Evolutionary conservation across 30 jellyfish, hydroid and myxozoan genomes (phyloP).

Genomic region (Pseudorhiza aurosa): DNA sequence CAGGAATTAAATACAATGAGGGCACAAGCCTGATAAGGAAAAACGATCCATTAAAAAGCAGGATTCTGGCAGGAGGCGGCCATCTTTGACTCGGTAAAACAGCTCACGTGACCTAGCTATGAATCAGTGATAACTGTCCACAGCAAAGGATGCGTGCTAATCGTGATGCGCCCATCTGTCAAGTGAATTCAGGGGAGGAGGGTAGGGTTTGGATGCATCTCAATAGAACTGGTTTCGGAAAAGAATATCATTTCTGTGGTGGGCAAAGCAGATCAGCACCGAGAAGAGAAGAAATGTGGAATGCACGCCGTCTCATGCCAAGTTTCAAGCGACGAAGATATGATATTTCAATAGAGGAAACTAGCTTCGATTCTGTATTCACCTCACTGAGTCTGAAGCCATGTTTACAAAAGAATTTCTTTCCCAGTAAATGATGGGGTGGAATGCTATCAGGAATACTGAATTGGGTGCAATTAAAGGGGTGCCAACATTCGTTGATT

Average conservation of each 20-base stretch:
- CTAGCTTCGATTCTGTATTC: no score
- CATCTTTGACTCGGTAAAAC: slow-evolving; percentile 77
- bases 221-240: neutral
- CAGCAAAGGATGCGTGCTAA: slow-evolving; percentile 56
- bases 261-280: neutral
- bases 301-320: no score
- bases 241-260: neutral
- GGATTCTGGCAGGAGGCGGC: slow-evolving; percentile 76
- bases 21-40: slow-evolving; percentile 53
- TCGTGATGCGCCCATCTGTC: slow-evolving; percentile 52
- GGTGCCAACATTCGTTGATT: no score
- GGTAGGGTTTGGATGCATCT: neutral
- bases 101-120: slow-evolving; percentile 68
- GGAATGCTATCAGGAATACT: no score
- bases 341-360: no score
- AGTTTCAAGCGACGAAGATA: no score
- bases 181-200: neutral
- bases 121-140: slow-evolving; percentile 49
- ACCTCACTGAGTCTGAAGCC: no score
- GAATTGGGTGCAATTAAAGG: no score
- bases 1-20: slow-evolving; percentile 61
- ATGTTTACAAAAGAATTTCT: no score
- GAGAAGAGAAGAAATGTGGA: no score
- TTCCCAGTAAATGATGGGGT: no score
- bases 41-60: slow-evolving; percentile 54